Percentiles rank a stretch among this genome's conserved stretches.
Evolutionary conservation across 2,888 invertebrate species (phyloP).

Genomic region (Yponomeuta evonymella): DNA sequence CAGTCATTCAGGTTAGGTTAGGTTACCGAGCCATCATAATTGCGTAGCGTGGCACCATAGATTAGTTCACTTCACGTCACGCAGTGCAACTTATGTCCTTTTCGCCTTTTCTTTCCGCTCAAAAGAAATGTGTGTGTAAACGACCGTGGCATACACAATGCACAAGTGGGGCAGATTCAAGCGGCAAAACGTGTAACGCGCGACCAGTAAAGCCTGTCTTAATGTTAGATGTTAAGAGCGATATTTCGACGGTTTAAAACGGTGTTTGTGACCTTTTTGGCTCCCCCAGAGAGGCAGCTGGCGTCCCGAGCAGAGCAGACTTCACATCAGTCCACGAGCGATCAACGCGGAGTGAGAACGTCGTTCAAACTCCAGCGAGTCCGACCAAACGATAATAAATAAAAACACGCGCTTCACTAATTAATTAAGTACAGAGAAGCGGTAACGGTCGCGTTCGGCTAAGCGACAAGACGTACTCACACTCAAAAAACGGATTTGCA

Average conservation of each 20-base stretch:
- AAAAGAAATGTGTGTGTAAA: slow-evolving; percentile 66
- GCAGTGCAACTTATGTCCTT: slow-evolving; percentile 42
- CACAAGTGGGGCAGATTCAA: slow-evolving; percentile 44
- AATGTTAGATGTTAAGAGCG: slow-evolving; percentile 8
- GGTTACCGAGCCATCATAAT: neutral
- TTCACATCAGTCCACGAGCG: slow-evolving; percentile 52
- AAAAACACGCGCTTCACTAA: slow-evolving; percentile 8
- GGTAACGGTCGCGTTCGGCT: neutral
- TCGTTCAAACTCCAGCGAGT: slow-evolving; percentile 13
- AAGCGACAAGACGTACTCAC: neutral
- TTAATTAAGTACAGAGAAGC: neutral
- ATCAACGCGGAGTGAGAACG: slow-evolving; percentile 24
- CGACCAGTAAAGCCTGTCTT: slow-evolving; percentile 26
- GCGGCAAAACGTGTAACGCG: slow-evolving; percentile 22
- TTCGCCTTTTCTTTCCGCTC: slow-evolving; percentile 64
- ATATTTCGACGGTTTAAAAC: neutral
- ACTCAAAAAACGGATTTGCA: neutral
- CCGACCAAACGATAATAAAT: neutral
- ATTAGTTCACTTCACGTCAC: slow-evolving; percentile 21
- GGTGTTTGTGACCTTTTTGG: neutral
- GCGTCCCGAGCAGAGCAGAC: slow-evolving; percentile 18
- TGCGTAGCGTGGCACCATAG: neutral
- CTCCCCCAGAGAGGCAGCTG: slow-evolving; percentile 1
- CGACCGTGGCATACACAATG: slow-evolving; percentile 61
- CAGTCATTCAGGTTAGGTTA: no score